Evolutionary conservation across 2,888 invertebrate genomes (phyloP).

Genomic region (Melinaea marsaeus): DNA sequence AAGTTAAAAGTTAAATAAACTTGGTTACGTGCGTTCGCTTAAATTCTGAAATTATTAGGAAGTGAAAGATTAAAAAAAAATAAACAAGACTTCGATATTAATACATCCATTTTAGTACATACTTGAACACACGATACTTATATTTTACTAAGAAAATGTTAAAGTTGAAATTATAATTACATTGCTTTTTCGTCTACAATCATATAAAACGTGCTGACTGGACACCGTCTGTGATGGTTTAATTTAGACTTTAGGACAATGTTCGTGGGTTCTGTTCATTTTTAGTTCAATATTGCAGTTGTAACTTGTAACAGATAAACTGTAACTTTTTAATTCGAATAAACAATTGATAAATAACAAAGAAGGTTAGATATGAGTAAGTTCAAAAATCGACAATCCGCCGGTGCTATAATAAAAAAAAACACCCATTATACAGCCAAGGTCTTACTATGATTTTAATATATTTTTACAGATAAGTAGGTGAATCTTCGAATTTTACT

Average conservation of each 20-base stretch:
- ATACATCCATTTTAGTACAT: not conserved
- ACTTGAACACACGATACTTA: conserved; percentile 4
- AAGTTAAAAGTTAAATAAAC: no score
- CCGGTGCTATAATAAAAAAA: not conserved
- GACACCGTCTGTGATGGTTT: not conserved
- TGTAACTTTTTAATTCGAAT: not conserved
- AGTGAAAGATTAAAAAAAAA: no score
- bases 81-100: conserved; percentile 23
- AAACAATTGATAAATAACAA: not conserved
- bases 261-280: no score
- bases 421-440: conserved; percentile 2
- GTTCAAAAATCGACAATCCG: not conserved
- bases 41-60: no score
- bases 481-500: conserved; percentile 5
- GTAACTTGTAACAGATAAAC: not conserved
- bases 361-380: not conserved
- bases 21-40: no score
- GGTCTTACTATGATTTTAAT: not conserved
- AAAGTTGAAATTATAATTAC: not conserved
- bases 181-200: conserved; percentile 1
- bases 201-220: not conserved
- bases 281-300: no score
- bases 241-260: no score
- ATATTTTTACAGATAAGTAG: conserved; percentile 5
- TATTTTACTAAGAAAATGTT: not conserved